These are phyloP conservation scores for Eristalinus sepulchralis DNA, from an alignment of 2,888 invertebrate species.

Conservation along the genomic window DNA sequence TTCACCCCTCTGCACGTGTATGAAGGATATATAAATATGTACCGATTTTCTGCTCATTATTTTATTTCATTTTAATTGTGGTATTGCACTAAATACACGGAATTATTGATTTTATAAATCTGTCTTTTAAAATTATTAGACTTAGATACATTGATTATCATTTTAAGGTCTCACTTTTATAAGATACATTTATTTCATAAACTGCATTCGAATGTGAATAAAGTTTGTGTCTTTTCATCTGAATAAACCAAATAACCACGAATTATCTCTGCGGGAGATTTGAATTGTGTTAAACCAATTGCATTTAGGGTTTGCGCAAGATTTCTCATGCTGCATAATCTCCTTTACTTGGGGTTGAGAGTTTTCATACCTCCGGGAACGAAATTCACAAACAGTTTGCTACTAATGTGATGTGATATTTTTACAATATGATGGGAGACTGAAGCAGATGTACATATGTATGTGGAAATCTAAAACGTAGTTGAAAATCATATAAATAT, in stretches of 20 bases:
- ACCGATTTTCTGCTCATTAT: background rate
- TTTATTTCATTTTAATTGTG: slow-evolving; percentile 20
- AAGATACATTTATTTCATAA: background rate
- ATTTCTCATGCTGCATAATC: slow-evolving; percentile 52
- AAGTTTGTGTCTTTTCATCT: slow-evolving; percentile 56
- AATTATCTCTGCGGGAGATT: slow-evolving; percentile 73
- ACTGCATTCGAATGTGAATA: background rate
- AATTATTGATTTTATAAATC: background rate
- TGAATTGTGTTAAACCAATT: slow-evolving; percentile 39
- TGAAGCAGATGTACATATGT: background rate
- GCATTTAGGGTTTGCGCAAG: slow-evolving; percentile 30
- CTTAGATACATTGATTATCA: background rate
- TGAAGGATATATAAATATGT: slow-evolving; percentile 1
- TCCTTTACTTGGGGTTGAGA: slow-evolving; percentile 34
- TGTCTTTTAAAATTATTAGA: background rate
- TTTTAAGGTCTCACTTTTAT: background rate
- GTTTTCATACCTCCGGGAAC: background rate
- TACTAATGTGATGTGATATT: background rate
- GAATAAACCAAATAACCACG: slow-evolving; percentile 72
- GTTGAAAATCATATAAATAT: background rate
- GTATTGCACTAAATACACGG: background rate
- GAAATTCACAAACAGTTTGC: background rate
- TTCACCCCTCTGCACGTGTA: slow-evolving; percentile 49
- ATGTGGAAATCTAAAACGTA: background rate
- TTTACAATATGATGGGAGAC: background rate